Evolutionary conservation across 2,113 vertebrate genomes (phyloP).

Genomic region (Diglossa brunneiventris): DNA sequence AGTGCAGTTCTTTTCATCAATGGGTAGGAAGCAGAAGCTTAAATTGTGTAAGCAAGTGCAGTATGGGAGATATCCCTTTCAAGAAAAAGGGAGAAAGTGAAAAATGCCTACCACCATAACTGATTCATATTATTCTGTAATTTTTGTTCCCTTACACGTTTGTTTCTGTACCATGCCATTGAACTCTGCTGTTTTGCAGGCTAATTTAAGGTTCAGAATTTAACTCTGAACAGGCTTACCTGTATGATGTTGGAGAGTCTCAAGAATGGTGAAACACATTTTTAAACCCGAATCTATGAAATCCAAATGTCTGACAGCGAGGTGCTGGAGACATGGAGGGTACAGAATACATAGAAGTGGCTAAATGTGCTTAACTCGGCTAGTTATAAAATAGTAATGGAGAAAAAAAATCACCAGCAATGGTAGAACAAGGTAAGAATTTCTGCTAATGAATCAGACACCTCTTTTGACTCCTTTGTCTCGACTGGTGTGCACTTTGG

Average conservation of each 20-base stretch:
- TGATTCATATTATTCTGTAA: not conserved
- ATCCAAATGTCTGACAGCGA: not conserved
- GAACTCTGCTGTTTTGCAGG: not conserved
- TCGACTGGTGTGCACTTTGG: not conserved
- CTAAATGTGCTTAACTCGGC: not conserved
- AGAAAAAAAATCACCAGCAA: not conserved
- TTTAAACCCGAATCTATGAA: not conserved
- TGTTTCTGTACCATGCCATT: not conserved
- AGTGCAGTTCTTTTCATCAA: not conserved
- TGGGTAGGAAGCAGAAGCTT: not conserved
- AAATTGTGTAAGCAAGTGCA: not conserved
- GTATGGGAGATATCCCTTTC: not conserved
- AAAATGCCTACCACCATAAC: no score
- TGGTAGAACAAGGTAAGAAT: not conserved
- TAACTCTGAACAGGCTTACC: not conserved
- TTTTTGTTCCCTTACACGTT: not conserved
- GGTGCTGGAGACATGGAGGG: not conserved
- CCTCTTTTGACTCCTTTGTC: not conserved
- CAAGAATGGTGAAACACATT: not conserved
- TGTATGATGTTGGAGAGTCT: not conserved
- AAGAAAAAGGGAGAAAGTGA: not conserved
- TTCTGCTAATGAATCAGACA: not conserved
- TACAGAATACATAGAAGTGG: not conserved
- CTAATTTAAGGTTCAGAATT: not conserved
- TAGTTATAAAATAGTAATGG: not conserved